Evolutionary conservation across 2,797 vertebrate genomes (phyloP), one percentile per base, ranked within the genome.

Genomic region (Catamblyrhynchus diadema): DNA sequence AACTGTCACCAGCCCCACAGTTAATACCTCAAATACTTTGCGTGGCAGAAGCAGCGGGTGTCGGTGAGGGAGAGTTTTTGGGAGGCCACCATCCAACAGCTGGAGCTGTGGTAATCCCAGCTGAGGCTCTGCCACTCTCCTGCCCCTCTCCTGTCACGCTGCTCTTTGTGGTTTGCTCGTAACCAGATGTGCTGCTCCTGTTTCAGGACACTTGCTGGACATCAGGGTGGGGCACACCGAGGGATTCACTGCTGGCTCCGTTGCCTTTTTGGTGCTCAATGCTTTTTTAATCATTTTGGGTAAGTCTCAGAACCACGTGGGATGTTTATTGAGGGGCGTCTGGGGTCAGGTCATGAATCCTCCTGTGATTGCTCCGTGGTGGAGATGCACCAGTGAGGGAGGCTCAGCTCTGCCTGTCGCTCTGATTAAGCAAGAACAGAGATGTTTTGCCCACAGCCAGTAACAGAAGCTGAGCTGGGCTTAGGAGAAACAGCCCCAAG

Each of bases 261-360:
- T 98, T 39, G 98, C 98, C 73, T 98, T 99, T 86, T 85, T 99
- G 89, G 96, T 99, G 56, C 97, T 98, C 72, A 99, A 99, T 47
- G 89, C 74, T 23, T 99, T 99, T 90, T 89, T 99, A 24, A 97
- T 98, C 45, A 14, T 98, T 62, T 97, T 98, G 59, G 99, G 99
- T 99, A 91, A 98, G 98, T 96, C 59, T 53, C 70, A 7, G 56
- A 14, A 14, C 57, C 35, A 4, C 2, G 3, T 50, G 9, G 60
- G 27, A 8, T 41, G 44, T 47, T 86, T 59, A 4, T 15, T n/a
- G 74, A 32, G 48, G 73, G 65, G 7, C 21, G 0, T 18, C 47
- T 28, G 77, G 41, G 66, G 67, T 65, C 81, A 64, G 47, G 18
- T 28, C 12, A 4, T 9, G 16, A 37, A 62, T 21, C 2, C 3